Percentiles rank a stretch among this genome's conserved stretches.
These are phyloP conservation scores for Nemurella pictetii DNA, from an alignment of 2,888 invertebrate genomes.

Conservation along the genomic window DNA sequence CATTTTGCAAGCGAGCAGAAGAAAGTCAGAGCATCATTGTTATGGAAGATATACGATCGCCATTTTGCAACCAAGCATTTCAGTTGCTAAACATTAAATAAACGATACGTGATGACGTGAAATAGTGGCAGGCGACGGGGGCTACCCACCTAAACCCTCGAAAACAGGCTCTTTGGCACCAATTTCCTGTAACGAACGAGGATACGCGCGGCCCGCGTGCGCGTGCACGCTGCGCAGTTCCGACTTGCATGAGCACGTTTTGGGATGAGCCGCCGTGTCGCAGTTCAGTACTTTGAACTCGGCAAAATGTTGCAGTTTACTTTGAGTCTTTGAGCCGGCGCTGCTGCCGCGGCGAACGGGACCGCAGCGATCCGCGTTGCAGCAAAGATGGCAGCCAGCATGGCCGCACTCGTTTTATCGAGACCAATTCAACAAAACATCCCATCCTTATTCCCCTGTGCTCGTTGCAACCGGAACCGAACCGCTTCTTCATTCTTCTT, in stretches of 20 bases:
- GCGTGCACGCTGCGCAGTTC: neutral
- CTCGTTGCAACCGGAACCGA: constrained; percentile 17
- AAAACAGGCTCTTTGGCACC: neutral
- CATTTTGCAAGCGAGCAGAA: neutral
- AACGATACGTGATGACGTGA: neutral
- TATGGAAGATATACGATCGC: neutral
- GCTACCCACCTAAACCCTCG: neutral
- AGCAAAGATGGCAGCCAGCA: neutral
- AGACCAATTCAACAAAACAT: neutral
- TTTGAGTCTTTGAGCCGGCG: no score
- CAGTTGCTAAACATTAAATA: neutral
- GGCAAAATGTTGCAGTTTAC: neutral
- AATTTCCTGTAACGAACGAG: neutral
- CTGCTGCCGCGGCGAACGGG: neutral
- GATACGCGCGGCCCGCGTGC: no score
- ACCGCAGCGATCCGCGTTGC: neutral
- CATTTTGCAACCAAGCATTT: neutral
- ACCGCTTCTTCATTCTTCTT: constrained; percentile 9
- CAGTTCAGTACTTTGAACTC: constrained; percentile 8
- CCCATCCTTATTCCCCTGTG: neutral
- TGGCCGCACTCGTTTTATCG: neutral
- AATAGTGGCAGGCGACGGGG: neutral
- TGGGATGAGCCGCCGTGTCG: neutral
- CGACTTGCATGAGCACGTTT: neutral
- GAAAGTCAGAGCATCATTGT: neutral